Evolutionary conservation across 2,113 vertebrate genomes (phyloP).

Genomic region (Poicephalus meyeri): DNA sequence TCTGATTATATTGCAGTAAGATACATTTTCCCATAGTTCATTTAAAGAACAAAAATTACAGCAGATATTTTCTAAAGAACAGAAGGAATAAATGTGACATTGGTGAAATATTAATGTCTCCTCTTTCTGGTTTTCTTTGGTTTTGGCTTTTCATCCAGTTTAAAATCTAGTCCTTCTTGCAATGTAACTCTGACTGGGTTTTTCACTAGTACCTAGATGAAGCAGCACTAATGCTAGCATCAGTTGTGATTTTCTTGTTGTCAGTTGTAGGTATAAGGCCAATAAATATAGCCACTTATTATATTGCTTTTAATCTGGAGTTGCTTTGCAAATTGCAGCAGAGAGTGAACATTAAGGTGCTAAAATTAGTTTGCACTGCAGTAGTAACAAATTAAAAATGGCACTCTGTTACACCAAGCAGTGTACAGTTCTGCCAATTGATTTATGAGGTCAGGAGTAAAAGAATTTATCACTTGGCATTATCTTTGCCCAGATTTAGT

Average conservation of each 20-base stretch:
- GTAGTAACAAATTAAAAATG: slow-evolving; percentile 38
- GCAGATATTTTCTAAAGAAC: background rate
- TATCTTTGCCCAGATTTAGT: slow-evolving; percentile 29
- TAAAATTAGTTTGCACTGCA: slow-evolving; percentile 47
- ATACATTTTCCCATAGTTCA: background rate
- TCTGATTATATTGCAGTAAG: background rate
- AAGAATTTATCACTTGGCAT: slow-evolving; percentile 43
- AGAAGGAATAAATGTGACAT: background rate
- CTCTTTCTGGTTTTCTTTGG: background rate
- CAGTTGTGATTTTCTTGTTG: slow-evolving; percentile 14
- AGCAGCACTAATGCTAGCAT: background rate
- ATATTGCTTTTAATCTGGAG: background rate
- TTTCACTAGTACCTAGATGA: background rate
- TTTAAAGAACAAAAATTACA: background rate
- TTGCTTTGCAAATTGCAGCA: background rate
- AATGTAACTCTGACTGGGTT: background rate
- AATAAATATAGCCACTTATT: background rate
- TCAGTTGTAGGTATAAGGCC: background rate
- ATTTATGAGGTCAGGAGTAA: slow-evolving; percentile 45
- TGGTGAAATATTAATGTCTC: background rate
- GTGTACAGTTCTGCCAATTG: background rate
- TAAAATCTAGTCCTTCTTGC: background rate
- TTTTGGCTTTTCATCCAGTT: background rate
- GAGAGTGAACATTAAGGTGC: background rate
- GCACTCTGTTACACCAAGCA: background rate